Base-by-base conservation (phyloP, 2,113 vertebrate genomes). In the Globicephala melas region DNA sequence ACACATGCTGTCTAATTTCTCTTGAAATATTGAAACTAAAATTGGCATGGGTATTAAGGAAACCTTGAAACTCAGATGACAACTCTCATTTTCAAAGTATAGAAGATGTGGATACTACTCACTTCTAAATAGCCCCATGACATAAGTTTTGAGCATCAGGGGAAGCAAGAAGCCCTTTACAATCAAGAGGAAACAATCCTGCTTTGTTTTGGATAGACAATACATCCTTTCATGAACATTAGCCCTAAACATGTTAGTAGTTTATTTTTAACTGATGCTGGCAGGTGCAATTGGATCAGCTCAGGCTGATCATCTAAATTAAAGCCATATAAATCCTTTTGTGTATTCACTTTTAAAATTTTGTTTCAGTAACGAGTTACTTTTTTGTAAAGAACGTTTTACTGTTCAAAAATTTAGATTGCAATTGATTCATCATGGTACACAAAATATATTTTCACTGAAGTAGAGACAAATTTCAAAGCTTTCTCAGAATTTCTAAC, bases 241-340 rank as follows among this genome's bases (percentile, higher is more conserved):
- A 73, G 33, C 67, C 53, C 23, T n/a, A 67, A 93, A 60, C 13
- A 81, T 23, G 7, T 58, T 53, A 77, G 67, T 41, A 80, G 93
- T 95, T 91, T 76, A 82, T 85, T 95, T 96, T 91, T 93, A 91
- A 93, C 44, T 77, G 33, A 58, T 20, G 21, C 14, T 55, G 23
- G 36, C 67, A 63, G 47, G 38, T 80, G 50, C 17, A 91, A 63
- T 89, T 86, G 65, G 44, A 91, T 73, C 31, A 5, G 94, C 71
- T 93, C 20, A 28, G 38, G 21, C 60, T 87, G 47, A 85, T 89
- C 36, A 91, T 58, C 60, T 38, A 89, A 96, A 25, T 58, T 83
- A 86, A 94, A 95, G 5, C 58, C 41, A 26, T 58, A 58, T 18
- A 94, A 77, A 97, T 62, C 23, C 33, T 17, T 63, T 8, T 74